phyloP scores from a whole-genome alignment of 2,888 invertebrate genomes.

The Globia sparganii region DNA sequence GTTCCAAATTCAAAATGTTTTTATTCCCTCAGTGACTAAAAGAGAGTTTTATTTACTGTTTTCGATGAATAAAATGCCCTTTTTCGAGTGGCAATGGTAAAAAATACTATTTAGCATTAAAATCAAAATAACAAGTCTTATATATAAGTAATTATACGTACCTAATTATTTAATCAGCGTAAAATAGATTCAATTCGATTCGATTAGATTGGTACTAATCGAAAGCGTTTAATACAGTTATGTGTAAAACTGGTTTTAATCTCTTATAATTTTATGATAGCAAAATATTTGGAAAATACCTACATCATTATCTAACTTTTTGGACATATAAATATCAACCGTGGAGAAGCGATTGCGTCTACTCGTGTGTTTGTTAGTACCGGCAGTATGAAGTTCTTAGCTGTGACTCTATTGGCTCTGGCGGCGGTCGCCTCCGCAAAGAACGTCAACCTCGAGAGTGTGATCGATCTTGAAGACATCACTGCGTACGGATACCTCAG shows the following conservation, averaged over 20 bases:
- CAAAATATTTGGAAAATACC: not conserved
- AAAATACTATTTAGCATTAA: no score
- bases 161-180: no score
- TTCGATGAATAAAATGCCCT: no score
- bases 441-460: constrained; percentile 41
- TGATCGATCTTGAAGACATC: constrained; percentile 53
- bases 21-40: no score
- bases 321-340: constrained; percentile 19
- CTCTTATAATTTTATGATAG: constrained; percentile 4
- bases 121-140: no score
- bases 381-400: constrained; percentile 46
- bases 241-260: constrained; percentile 12
- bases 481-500: constrained; percentile 66
- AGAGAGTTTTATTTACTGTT: no score
- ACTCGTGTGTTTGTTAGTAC: not conserved
- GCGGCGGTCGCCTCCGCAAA: constrained; percentile 50
- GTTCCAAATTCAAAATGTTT: no score
- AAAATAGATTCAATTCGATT: no score
- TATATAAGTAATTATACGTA: no score
- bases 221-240: not conserved
- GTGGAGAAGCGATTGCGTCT: not conserved
- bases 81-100: no score
- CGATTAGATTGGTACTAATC: not conserved
- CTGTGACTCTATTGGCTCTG: constrained; percentile 55
- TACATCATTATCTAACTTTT: not conserved